Base-by-base conservation (phyloP, 92 coral and sea anemone genomes). In the Bergia puertoricense region DNA sequence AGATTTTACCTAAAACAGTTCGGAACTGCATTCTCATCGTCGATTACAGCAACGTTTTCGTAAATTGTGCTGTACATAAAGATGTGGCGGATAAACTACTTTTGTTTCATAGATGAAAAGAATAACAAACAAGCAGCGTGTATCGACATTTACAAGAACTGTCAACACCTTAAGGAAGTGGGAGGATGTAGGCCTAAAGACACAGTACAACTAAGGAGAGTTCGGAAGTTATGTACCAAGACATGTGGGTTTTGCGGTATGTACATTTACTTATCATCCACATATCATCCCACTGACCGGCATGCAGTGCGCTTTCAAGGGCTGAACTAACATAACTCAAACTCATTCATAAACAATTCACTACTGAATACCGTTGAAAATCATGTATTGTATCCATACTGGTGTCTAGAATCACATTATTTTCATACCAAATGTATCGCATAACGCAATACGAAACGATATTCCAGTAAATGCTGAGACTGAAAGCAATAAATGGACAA, bases 181-280 rank as follows among this genome's bases (percentile, higher is more conserved):
- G 80, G 80, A 76, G 36, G 54, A 40, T 76, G 80, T 42, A 76
- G n/a, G 5, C 8, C 51, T 42, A 76, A 43, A 76, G 51, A 42
- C 80, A 76, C 16, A 42, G 14, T 1, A 39, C 4, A 76, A 18
- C 80, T 23, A 42, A n/a, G 42, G 54, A 76, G 51, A 43, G 36
- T 76, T 76, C 44, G 22, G 80, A 76, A 76, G 15, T 2, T 42
- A 0, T 76, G 80, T 8, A 9, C 80, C 51, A 16, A 11, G 36
- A 76, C 80, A 41, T 76, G 80, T n/a, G 80, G 80, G 37, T 76
- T 76, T 76, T 76, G 80, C 6, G 80, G 80, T 76, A 45, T 8
- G 80, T 76, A 76, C 78, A 40, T 0, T 20, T 38, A 74, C 43
- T 56, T 56, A 15, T 56, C 18, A 56, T 15, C 65, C 65, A 56